Conservation (phyloP, 2,113 vertebrate species). For the Seriola aureovittata region DNA sequence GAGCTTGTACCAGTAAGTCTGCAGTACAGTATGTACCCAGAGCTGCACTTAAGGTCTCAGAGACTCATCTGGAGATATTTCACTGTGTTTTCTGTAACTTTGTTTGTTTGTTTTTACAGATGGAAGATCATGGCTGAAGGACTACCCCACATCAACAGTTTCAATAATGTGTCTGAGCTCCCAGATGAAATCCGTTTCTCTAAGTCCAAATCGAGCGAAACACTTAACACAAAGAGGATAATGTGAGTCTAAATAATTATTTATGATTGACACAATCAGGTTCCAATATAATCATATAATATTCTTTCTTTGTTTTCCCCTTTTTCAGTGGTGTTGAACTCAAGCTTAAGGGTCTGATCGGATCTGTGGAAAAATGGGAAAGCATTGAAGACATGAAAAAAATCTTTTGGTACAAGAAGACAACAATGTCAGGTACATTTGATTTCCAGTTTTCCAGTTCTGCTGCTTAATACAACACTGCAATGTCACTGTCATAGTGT, state of each 20-base stretch:
- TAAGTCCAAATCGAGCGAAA: slow-evolving; percentile 10
- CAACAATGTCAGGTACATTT: slow-evolving; percentile 61
- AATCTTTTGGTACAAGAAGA: slow-evolving; percentile 53
- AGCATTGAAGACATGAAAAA: slow-evolving; percentile 56
- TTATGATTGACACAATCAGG: not conserved
- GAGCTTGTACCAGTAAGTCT: slow-evolving; percentile 68
- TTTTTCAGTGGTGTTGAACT: slow-evolving; percentile 55
- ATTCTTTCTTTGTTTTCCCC: not conserved
- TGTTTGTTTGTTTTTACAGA: slow-evolving; percentile 27
- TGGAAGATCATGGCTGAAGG: slow-evolving; percentile 45
- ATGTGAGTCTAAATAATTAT: slow-evolving; percentile 25
- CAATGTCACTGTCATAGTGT: not conserved
- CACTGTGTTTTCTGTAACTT: not conserved
- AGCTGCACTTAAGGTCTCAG: not conserved
- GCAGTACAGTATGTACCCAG: too few species aligned
- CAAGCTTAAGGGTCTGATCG: slow-evolving; percentile 52
- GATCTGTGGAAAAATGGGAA: slow-evolving; percentile 58
- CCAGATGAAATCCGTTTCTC: slow-evolving; percentile 55
- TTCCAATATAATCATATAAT: not conserved
- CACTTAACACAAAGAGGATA: rapidly evolving
- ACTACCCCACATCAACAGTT: slow-evolving; percentile 25
- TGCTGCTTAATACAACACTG: not conserved
- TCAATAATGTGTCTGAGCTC: not conserved
- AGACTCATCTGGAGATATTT: not conserved
- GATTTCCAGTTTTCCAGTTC: not conserved